Evolutionary conservation across 2,113 vertebrate genomes (phyloP).

Genomic region (Fukomys damarensis): DNA sequence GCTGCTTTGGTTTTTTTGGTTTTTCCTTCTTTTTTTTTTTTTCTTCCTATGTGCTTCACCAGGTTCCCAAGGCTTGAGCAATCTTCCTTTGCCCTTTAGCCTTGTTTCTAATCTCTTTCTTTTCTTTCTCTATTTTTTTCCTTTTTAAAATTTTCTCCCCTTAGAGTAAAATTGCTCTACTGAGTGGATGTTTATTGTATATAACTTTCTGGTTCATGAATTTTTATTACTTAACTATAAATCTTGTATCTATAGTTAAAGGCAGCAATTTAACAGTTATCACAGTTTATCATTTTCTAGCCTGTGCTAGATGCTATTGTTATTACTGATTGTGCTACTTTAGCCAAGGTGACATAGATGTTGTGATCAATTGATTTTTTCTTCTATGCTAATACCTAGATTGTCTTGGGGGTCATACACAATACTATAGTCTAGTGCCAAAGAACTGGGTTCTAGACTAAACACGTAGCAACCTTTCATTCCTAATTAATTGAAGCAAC

Average conservation of each 20-base stretch:
- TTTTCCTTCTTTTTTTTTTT: neutral
- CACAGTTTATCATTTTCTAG: neutral
- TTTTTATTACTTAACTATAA: neutral
- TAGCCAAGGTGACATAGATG: neutral
- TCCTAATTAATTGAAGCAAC: neutral
- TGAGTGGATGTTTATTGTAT: neutral
- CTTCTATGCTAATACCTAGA: neutral
- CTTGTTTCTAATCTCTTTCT: neutral
- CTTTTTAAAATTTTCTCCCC: neutral
- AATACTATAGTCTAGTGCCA: neutral
- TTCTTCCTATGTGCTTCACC: neutral
- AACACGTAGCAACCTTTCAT: neutral
- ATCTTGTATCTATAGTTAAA: neutral
- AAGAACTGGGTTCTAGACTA: neutral
- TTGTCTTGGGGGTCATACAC: neutral
- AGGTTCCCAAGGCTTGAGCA: neutral
- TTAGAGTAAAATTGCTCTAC: neutral
- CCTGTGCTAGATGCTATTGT: neutral
- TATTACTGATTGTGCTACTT: neutral
- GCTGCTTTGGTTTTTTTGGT: neutral
- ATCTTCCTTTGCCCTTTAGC: neutral
- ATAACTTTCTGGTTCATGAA: neutral
- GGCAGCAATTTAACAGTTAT: neutral
- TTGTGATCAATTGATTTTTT: neutral
- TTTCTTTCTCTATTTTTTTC: neutral